phyloP scores from a whole-genome alignment of 2,113 vertebrate genomes.

The Typhlomys cinereus region DNA sequence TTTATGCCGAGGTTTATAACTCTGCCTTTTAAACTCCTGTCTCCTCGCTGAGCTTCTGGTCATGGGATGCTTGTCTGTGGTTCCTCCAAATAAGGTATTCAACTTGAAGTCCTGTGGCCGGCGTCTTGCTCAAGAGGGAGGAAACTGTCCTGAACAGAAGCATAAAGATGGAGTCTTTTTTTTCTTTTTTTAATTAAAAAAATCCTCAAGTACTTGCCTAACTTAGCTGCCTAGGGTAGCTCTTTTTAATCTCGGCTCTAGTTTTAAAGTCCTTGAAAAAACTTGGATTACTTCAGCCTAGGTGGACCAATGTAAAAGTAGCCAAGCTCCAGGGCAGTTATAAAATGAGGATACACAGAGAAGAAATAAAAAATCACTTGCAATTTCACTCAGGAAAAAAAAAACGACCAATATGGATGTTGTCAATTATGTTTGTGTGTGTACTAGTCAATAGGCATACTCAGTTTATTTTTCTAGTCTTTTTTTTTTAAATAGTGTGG shows the following conservation, averaged over 20 bases:
- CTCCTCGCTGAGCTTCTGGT: background rate
- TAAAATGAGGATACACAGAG: background rate
- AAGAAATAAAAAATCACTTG: constrained; percentile 20
- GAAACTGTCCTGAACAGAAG: background rate
- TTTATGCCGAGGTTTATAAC: constrained; percentile 39
- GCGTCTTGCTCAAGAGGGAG: background rate
- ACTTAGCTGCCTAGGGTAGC: no score
- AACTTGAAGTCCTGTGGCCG: background rate
- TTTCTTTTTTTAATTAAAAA: background rate
- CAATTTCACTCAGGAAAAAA: background rate
- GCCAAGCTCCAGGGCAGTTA: background rate
- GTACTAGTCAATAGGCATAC: background rate
- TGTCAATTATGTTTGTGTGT: background rate
- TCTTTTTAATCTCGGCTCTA: no score
- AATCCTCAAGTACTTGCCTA: background rate
- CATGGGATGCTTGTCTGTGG: background rate
- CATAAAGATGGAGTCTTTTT: background rate
- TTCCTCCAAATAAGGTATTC: constrained; percentile 60
- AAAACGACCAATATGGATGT: background rate
- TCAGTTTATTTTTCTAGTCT: background rate
- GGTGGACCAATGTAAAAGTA: no score
- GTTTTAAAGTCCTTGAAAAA: no score
- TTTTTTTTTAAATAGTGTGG: background rate
- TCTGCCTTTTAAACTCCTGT: constrained; percentile 55
- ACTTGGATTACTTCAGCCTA: no score